Evolutionary conservation across 2,797 vertebrate genomes (phyloP).

Genomic region (Hozukius guyotensis): DNA sequence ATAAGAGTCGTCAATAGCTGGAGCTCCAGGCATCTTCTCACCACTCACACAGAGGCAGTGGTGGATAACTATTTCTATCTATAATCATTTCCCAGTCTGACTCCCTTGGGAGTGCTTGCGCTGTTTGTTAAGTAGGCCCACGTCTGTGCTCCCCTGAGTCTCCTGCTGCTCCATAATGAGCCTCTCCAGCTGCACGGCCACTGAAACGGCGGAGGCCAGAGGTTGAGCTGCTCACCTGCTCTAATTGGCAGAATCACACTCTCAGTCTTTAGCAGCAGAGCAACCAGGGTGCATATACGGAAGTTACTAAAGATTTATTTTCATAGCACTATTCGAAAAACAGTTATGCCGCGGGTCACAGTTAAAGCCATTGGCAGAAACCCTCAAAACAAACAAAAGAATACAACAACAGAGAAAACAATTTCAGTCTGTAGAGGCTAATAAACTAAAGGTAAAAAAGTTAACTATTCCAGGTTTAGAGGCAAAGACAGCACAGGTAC

Average conservation of each 20-base stretch:
- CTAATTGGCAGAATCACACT: conserved; percentile 58
- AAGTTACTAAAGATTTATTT: conserved; percentile 1
- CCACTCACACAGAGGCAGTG: conserved; percentile 5
- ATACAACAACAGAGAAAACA: background rate
- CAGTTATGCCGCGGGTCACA: background rate
- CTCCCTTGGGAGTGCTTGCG: conserved; percentile 39
- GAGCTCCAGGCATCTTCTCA: conserved; percentile 14
- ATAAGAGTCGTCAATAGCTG: conserved; percentile 11
- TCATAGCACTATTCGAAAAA: background rate
- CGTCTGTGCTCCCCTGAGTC: conserved; percentile 33
- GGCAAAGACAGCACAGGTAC: background rate
- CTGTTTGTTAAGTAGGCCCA: conserved; percentile 62
- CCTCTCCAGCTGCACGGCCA: conserved; percentile 50
- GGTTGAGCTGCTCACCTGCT: conserved; percentile 52
- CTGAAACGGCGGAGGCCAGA: conserved; percentile 35
- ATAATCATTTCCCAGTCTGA: conserved; percentile 49
- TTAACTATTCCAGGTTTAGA: background rate
- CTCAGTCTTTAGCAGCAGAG: conserved; percentile 8
- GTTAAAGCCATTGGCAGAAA: background rate
- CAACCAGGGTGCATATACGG: background rate
- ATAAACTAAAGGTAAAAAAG: background rate
- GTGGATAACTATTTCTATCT: conserved; percentile 38
- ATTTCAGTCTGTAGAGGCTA: background rate
- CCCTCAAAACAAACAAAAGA: background rate
- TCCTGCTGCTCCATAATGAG: conserved; percentile 65